A percentile compares a stretch with the other conserved stretches of the same genome.
phyloP scores from a whole-genome alignment of 2,888 invertebrate genomes.

The Ophion ellenae region DNA sequence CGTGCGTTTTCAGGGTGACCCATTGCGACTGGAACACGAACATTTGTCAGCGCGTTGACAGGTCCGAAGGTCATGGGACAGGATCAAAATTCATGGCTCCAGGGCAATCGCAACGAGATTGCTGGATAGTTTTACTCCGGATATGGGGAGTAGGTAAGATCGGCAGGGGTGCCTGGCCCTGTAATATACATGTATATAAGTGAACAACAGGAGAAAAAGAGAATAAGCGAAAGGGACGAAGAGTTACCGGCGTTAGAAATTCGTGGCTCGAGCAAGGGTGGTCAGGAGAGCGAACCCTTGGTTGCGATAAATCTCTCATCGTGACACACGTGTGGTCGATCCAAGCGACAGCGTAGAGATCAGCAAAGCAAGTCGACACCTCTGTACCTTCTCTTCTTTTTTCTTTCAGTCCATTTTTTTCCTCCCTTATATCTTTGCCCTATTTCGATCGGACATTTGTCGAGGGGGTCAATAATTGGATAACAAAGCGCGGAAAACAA shows the following conservation, averaged over 20 bases:
- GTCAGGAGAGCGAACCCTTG: slow-evolving; percentile 31
- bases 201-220: neutral
- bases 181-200: neutral
- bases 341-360: slow-evolving; percentile 8
- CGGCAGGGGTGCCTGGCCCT: slow-evolving; percentile 5
- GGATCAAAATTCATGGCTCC: slow-evolving; percentile 44
- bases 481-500: neutral
- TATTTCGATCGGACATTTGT: neutral
- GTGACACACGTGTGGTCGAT: slow-evolving; percentile 31
- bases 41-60: slow-evolving; percentile 34
- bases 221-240: neutral
- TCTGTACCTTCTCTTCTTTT: slow-evolving; percentile 21
- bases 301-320: slow-evolving; percentile 58
- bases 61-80: neutral
- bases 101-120: slow-evolving; percentile 3
- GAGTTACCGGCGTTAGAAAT: neutral
- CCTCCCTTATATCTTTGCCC: slow-evolving; percentile 47
- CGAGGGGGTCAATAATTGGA: no score
- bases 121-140: neutral
- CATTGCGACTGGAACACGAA: neutral
- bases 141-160: slow-evolving; percentile 29
- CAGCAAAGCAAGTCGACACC: neutral
- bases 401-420: neutral
- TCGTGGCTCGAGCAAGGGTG: slow-evolving; percentile 10
- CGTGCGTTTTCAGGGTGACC: neutral